These are phyloP conservation scores for Falco rusticolus DNA, from an alignment of 2,797 vertebrate species.

Conservation along the genomic window DNA sequence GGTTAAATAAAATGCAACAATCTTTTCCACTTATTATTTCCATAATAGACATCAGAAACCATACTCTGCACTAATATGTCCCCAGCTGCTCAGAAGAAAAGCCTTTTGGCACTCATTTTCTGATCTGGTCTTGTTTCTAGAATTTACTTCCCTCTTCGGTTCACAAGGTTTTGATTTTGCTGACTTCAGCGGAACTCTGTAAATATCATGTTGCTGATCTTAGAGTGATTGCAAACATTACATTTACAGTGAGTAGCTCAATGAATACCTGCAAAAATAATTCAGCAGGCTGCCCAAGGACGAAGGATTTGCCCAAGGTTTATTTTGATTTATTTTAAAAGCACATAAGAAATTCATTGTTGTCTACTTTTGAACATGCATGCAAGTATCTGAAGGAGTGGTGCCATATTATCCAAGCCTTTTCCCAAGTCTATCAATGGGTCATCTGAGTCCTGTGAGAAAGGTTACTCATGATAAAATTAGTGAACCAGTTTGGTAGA, in stretches of 20 bases:
- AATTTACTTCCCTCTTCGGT: background rate
- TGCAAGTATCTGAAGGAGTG: background rate
- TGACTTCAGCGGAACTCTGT: background rate
- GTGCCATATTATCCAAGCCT: background rate
- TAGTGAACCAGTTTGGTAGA: background rate
- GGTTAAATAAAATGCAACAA: constrained; percentile 8
- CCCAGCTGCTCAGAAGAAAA: background rate
- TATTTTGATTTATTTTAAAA: constrained; percentile 8
- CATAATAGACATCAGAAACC: background rate
- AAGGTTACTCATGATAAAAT: background rate
- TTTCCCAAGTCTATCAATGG: background rate
- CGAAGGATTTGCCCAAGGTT: background rate
- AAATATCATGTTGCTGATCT: background rate
- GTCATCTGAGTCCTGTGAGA: background rate
- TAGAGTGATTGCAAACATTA: background rate
- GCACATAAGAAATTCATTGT: accelerated
- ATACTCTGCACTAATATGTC: background rate
- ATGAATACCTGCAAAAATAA: background rate
- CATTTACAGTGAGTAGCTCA: background rate
- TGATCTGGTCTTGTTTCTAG: background rate
- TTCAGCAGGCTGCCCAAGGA: background rate
- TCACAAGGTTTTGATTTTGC: background rate
- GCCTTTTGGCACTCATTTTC: background rate
- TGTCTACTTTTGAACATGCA: background rate
- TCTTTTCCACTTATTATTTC: background rate